Evolutionary conservation across 2,113 vertebrate species (phyloP), one percentile per base, ranked within the genome.

Genomic region (Ptilorrhoa leucosticta): DNA sequence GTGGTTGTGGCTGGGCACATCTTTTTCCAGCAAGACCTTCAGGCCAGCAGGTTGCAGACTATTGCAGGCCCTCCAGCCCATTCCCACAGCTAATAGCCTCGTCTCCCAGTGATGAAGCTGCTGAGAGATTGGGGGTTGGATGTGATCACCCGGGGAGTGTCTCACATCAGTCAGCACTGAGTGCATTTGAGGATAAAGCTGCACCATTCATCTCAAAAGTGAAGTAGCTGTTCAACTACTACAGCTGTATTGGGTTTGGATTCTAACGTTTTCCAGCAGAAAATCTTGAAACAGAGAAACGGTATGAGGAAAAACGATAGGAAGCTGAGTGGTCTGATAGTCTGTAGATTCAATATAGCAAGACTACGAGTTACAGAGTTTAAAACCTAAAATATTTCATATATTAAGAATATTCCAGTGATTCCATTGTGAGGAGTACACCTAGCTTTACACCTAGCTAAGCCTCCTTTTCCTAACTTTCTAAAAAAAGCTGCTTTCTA

Each of bases 341-440:
- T 47, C 31, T 87, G 33, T 57, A 56, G 61, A 42, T 57, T 42
- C 19, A 93, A 40, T 81, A 45, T 6, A 35, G 27, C 24, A 31
- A 76, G 53, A 56, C 37, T 54, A 17, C 15, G 33, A 69, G 21
- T 37, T 56, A 40, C 13, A 44, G 83, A 79, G 35, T 47, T 79
- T 69, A 84, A 93, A 94, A n/a, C 9, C 6, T 61, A 61, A 93
- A 91, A 58, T 79, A 83, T 88, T 82, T 47, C 24, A 39, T 63
- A 27, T 22, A 53, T 69, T 60, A 87, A 76, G 39, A 57, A 77
- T 45, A 65, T 80, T 75, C 51, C n/a, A 68, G 30, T 64, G 65
- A 61, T 89, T 89, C 69, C 7, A 16, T 23, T 45, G 11, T 70
- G 58, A 94, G 60, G 77, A 76, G 90, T 88, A 68, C 45, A 42